These are phyloP conservation scores for Pogonomyrmex barbatus DNA, from an alignment of 1,140 invertebrate species.

Conservation along the genomic window DNA sequence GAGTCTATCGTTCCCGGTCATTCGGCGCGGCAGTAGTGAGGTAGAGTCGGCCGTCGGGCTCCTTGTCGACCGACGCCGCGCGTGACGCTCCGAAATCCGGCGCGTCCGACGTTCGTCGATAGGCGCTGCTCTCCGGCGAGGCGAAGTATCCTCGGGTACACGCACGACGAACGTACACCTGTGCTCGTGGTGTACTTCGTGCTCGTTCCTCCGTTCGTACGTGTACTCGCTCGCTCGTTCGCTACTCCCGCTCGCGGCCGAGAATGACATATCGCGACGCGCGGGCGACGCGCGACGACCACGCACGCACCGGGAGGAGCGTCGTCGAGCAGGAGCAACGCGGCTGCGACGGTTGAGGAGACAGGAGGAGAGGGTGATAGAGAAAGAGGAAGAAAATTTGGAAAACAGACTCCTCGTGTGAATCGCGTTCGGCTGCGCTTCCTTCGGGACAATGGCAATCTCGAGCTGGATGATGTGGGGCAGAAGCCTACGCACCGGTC, in stretches of 20 bases:
- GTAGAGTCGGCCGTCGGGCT: neutral
- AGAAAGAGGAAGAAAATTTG: neutral
- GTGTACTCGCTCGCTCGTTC: neutral
- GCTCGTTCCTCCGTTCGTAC: neutral
- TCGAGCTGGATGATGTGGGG: slow-evolving; percentile 84
- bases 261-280: slow-evolving; percentile 59
- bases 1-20: too few relatives aligned
- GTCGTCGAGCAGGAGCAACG: slow-evolving; percentile 26
- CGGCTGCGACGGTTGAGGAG: slow-evolving; percentile 1
- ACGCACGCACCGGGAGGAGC: slow-evolving; percentile 32
- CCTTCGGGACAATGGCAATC: slow-evolving; percentile 81
- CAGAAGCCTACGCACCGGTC: slow-evolving; percentile 83
- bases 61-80: neutral
- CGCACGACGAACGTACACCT: neutral
- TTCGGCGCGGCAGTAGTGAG: neutral
- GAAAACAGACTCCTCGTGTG: neutral
- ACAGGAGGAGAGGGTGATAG: neutral
- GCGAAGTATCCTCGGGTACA: too few relatives aligned
- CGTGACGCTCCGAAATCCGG: neutral
- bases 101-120: neutral
- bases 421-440: slow-evolving; percentile 62
- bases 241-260: slow-evolving; percentile 31
- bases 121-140: neutral
- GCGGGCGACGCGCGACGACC: slow-evolving; percentile 48
- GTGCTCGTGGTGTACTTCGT: slow-evolving; percentile 8